A percentile compares a stretch with the other conserved stretches of the same genome.
These are phyloP conservation scores for Muricea muricata DNA, from an alignment of 92 coral and sea anemone genomes.

Conservation along the genomic window DNA sequence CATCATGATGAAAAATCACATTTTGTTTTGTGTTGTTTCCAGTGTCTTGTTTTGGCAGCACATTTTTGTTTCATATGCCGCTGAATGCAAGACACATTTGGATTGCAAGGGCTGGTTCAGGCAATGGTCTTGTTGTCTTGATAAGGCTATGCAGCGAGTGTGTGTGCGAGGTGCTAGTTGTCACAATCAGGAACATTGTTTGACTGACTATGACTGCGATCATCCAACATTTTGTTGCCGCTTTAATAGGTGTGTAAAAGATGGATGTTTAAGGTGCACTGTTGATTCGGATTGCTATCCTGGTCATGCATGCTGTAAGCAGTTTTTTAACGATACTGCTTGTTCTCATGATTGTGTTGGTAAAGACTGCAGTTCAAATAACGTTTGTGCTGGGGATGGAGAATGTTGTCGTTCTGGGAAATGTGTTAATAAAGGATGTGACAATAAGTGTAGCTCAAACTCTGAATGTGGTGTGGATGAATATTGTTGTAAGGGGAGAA, in stretches of 20 bases:
- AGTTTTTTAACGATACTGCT: not conserved
- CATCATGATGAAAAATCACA: too few species aligned
- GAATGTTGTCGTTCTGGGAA: not conserved
- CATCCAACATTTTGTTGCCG: not conserved
- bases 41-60: too few species aligned
- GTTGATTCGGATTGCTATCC: not conserved
- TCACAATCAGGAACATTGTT: not conserved
- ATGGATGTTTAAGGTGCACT: not conserved
- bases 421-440: not conserved
- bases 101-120: not conserved
- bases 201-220: not conserved
- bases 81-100: not conserved
- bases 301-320: not conserved
- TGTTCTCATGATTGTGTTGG: not conserved
- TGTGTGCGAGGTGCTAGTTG: not conserved
- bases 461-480: too few species aligned
- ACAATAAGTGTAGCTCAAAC: too few species aligned
- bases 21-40: too few species aligned
- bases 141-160: not conserved
- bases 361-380: not conserved
- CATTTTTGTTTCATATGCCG: not conserved
- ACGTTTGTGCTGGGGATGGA: not conserved
- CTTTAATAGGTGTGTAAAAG: not conserved
- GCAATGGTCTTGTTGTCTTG: too few species aligned
- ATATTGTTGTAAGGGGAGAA: too few species aligned